phyloP scores from a whole-genome alignment of 2,888 invertebrate genomes.

The Hydraecia micacea region DNA sequence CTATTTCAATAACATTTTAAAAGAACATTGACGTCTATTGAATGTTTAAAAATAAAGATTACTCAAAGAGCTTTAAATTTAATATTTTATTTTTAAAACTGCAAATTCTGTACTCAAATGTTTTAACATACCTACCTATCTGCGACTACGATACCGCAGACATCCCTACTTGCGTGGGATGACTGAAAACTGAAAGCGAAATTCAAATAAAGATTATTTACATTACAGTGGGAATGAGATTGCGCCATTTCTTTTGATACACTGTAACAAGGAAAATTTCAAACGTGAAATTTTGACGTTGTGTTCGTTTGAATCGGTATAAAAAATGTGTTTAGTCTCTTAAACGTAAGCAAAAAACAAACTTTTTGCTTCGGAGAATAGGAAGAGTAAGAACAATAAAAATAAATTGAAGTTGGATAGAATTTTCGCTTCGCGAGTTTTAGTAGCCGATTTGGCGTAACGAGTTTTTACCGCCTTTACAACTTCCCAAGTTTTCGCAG shows the following conservation, averaged over 20 bases:
- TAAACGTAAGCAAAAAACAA: conserved; percentile 80
- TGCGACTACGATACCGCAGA: conserved; percentile 20
- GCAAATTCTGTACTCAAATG: conserved; percentile 18
- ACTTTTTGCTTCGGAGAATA: conserved; percentile 80
- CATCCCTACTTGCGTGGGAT: conserved; percentile 45
- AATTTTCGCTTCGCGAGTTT: conserved; percentile 90
- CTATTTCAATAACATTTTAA: background rate
- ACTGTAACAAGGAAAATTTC: conserved; percentile 74
- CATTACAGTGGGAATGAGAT: conserved; percentile 72
- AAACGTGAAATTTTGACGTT: conserved; percentile 81
- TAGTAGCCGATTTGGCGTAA: conserved; percentile 89
- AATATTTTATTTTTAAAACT: conserved; percentile 12
- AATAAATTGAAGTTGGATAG: conserved; percentile 90
- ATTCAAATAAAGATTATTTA: conserved; percentile 79
- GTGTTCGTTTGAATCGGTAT: conserved; percentile 80
- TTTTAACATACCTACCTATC: conserved; percentile 32
- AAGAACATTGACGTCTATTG: conserved; percentile 9
- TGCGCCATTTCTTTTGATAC: conserved; percentile 78
- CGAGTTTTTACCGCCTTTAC: conserved; percentile 89
- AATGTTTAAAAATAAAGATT: conserved; percentile 10
- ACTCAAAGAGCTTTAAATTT: conserved; percentile 10
- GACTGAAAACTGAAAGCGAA: conserved; percentile 69
- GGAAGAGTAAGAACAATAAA: conserved; percentile 88
- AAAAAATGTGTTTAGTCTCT: conserved; percentile 84
- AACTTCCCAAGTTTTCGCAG: conserved; percentile 84